A percentile compares a stretch with the other conserved stretches of the same genome.
Evolutionary conservation across 2,113 vertebrate genomes (phyloP).

Genomic region (Narcine bancroftii): DNA sequence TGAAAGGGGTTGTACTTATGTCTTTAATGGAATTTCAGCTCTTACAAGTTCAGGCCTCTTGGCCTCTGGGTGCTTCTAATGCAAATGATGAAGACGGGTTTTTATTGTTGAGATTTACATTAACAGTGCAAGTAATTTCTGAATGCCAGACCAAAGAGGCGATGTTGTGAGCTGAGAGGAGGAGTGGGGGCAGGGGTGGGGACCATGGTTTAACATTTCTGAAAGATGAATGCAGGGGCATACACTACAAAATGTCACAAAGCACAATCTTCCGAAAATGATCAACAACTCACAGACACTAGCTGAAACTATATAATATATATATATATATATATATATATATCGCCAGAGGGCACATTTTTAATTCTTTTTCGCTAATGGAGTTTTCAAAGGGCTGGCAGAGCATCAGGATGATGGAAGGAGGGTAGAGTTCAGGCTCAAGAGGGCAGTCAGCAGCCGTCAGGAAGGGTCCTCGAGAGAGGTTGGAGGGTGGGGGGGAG

Average conservation of each 20-base stretch:
- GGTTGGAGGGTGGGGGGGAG: too few relatives aligned
- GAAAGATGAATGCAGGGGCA: neutral
- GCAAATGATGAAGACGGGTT: neutral
- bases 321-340: too few relatives aligned
- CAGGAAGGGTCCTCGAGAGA: too few relatives aligned
- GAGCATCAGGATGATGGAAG: too few relatives aligned
- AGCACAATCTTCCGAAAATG: neutral
- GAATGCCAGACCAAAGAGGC: neutral
- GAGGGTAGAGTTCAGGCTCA: too few relatives aligned
- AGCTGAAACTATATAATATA: too few relatives aligned
- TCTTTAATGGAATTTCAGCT: conserved; percentile 12
- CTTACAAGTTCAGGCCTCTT: conserved; percentile 2
- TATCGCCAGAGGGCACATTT: too few relatives aligned
- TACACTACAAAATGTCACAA: neutral
- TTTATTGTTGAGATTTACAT: conserved; percentile 7
- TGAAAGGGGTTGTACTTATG: neutral
- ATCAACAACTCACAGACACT: neutral
- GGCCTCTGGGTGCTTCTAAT: neutral
- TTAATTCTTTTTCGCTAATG: too few relatives aligned
- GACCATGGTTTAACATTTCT: too few relatives aligned
- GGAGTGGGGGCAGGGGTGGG: too few relatives aligned
- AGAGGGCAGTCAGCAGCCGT: too few relatives aligned
- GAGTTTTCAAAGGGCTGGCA: too few relatives aligned
- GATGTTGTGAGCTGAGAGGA: neutral
- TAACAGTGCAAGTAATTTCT: neutral